Evolutionary conservation across 1,140 invertebrate genomes (phyloP), one percentile per base, ranked within the genome.

Genomic region (Battus philenor): DNA sequence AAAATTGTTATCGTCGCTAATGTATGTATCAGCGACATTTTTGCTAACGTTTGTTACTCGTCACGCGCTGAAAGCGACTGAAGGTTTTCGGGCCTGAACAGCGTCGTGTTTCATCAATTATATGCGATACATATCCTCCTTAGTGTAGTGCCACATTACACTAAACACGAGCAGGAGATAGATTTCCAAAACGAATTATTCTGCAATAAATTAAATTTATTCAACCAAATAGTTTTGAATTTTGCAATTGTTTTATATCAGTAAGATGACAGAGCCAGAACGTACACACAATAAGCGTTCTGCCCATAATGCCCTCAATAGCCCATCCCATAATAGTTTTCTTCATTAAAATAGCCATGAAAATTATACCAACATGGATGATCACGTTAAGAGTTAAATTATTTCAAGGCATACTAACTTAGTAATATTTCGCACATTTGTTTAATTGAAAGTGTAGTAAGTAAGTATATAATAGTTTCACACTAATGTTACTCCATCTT

Each of bases 11-110:
- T 26, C 8, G 22, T 16, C 13, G 38, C 38, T 27, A 41, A 27
- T 4, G 12, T 16, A 16, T 15, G 24, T 26, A 12, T 39, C 13
- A 9, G 24, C 24, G 13, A 9, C 38, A 41, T 41, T 41, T 41
- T 41, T 10, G 13, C 16, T 7, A 24, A 41, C 38, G 38, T 27
- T 27, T 13, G 38, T 9, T 27, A 16, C 22, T 41, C 22, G 38
- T 41, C 22, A 24, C 38, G 38, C 12, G 24, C 38, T 26, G 24
- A 41, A 26, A 41, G 12, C 38, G 16, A 41, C 38, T 41, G 38
- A 41, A 41, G 38, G 24, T 27, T 41, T 41, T 41, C 24, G 22
- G 27, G 38, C 24, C 38, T 41, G 38, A 41, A 41, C n/a, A 41
- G n/a, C 11, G 22, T 29, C 24, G 12, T 29, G 38, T 27, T 17